phyloP scores from a whole-genome alignment of 30 jellyfish, hydroid and myxozoan species.

The Pelagia noctiluca region DNA sequence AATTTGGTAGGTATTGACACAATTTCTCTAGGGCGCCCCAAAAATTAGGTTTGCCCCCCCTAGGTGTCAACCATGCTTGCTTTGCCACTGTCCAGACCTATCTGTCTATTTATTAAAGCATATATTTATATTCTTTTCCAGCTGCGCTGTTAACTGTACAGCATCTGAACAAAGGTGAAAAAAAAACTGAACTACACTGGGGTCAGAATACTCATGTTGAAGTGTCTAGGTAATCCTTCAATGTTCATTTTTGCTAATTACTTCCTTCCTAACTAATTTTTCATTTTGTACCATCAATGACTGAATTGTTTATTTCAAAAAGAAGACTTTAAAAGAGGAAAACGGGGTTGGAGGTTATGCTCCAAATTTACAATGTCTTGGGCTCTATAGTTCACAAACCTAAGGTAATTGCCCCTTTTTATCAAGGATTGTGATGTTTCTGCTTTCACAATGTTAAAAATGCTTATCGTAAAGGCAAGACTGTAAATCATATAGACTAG shows the following conservation, averaged over 20 bases:
- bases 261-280: neutral
- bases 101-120: neutral
- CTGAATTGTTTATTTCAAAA: neutral
- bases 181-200: constrained; percentile 47
- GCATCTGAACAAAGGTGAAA: constrained; percentile 43
- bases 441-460: too few species aligned
- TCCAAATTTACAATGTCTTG: neutral
- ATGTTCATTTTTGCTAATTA: neutral
- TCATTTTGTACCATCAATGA: neutral
- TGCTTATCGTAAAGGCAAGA: too few species aligned
- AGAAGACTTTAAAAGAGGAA: neutral
- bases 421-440: too few species aligned
- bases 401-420: neutral
- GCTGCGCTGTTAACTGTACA: constrained; percentile 72
- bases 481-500: too few species aligned
- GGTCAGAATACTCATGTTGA: constrained; percentile 70
- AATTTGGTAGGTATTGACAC: too few species aligned
- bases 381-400: neutral
- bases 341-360: neutral
- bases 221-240: constrained; percentile 51
- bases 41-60: neutral
- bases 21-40: too few species aligned
- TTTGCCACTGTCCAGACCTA: neutral
- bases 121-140: neutral
- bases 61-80: neutral